A percentile compares a stretch with the other conserved stretches of the same genome.
Evolutionary conservation across 2,888 invertebrate species (phyloP).

Genomic region (Catocala nupta): DNA sequence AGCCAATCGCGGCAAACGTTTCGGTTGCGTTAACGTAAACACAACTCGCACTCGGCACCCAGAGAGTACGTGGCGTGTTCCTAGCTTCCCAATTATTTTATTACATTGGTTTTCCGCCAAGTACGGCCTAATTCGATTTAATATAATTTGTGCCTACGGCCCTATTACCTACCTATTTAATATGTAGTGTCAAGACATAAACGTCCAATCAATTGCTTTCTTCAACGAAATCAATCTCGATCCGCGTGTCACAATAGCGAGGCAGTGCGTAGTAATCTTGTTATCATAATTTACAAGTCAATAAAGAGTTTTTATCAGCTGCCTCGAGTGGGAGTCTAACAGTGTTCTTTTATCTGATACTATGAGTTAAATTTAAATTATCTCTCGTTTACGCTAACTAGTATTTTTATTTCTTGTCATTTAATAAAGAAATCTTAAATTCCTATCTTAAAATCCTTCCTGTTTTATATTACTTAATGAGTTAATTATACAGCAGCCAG

Average conservation of each 20-base stretch:
- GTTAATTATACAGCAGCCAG: too few species aligned
- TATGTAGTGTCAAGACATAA: not conserved
- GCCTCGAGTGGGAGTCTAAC: conserved; percentile 61
- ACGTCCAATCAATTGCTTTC: too few species aligned
- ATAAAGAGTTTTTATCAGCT: conserved; percentile 67
- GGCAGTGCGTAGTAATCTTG: conserved; percentile 42
- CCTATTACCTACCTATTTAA: too few species aligned
- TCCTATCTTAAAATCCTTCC: too few species aligned
- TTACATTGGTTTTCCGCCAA: too few species aligned
- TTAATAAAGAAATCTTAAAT: not conserved
- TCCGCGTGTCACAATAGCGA: conserved; percentile 15
- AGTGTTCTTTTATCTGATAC: conserved; percentile 66
- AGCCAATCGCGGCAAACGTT: too few species aligned
- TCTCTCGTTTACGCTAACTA: conserved; percentile 30
- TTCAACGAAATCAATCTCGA: conserved; percentile 20
- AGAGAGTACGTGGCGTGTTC: too few species aligned
- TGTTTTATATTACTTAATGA: too few species aligned
- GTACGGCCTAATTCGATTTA: too few species aligned
- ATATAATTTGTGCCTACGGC: not conserved
- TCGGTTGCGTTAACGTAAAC: too few species aligned
- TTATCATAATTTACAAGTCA: conserved; percentile 61
- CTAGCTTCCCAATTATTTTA: too few species aligned
- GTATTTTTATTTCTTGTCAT: not conserved
- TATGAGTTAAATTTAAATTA: conserved; percentile 58
- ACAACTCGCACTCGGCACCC: too few species aligned